Conservation (phyloP, 2,113 vertebrate genomes). For the Casuarius casuarius region DNA sequence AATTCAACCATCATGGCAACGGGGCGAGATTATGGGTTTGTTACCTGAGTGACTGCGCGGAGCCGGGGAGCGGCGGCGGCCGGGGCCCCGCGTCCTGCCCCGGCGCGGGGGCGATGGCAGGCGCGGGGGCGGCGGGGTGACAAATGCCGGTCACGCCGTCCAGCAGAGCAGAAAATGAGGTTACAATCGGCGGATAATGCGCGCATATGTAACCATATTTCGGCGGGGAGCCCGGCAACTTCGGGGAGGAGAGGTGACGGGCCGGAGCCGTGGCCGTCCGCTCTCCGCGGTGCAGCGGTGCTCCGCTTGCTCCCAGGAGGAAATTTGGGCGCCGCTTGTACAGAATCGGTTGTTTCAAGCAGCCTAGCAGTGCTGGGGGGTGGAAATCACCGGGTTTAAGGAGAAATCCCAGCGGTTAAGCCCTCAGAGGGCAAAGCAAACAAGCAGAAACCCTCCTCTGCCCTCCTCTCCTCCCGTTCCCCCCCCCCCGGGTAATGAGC, state of each 20-base stretch:
- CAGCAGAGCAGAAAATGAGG: conserved; percentile 98
- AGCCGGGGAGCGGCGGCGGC: conserved; percentile 77
- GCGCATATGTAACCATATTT: conserved; percentile 97
- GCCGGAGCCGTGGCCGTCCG: background rate
- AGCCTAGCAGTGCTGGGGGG: background rate
- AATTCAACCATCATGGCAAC: conserved; percentile 94
- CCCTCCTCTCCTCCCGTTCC: too few relatives aligned
- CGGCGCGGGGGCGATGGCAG: conserved; percentile 77
- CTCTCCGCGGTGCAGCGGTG: background rate
- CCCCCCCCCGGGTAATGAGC: background rate
- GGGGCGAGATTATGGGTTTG: conserved; percentile 95
- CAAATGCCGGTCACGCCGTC: conserved; percentile 90
- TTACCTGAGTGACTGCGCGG: conserved; percentile 93
- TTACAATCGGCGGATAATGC: conserved; percentile 96
- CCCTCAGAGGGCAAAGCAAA: too few relatives aligned
- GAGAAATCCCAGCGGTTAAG: background rate
- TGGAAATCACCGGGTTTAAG: background rate
- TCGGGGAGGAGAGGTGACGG: conserved; percentile 64
- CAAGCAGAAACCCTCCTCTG: background rate
- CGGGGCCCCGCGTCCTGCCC: conserved; percentile 86
- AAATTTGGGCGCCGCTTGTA: background rate
- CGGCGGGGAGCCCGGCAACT: conserved; percentile 78
- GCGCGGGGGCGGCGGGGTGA: conserved; percentile 84
- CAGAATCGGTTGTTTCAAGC: conserved; percentile 23
- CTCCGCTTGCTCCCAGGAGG: background rate